These are phyloP conservation scores for Dinocampus coccinellae DNA, from an alignment of 2,888 invertebrate species.

Conservation along the genomic window DNA sequence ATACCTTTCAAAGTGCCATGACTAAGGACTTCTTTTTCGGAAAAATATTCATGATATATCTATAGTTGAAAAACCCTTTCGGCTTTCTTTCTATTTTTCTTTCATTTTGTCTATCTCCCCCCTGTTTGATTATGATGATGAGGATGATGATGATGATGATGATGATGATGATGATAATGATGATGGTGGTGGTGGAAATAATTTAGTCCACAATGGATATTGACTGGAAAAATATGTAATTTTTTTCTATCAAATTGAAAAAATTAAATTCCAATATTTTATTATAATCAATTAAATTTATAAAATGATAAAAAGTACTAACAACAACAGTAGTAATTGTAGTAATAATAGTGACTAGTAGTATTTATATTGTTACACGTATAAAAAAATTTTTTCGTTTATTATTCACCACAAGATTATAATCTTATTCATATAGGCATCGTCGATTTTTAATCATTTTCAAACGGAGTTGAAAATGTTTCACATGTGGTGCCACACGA, in stretches of 20 bases:
- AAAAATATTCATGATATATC: neutral
- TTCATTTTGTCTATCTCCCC: too few relatives aligned
- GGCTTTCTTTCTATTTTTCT: neutral
- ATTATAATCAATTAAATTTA: neutral
- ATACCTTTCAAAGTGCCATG: neutral
- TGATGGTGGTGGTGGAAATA: neutral
- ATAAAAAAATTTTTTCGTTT: neutral
- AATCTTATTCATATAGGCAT: neutral
- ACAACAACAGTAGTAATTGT: too few relatives aligned
- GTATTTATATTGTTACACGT: neutral
- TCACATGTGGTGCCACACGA: neutral
- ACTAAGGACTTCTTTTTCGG: neutral
- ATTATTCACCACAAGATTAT: neutral
- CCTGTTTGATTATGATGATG: too few relatives aligned
- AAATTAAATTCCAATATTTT: neutral
- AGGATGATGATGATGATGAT: neutral
- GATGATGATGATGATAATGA: too few relatives aligned
- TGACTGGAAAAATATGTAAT: neutral
- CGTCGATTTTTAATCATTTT: neutral
- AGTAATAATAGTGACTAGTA: too few relatives aligned
- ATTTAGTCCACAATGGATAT: neutral
- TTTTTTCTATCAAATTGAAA: too few relatives aligned
- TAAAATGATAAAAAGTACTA: neutral
- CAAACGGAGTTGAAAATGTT: neutral
- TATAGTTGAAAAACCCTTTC: neutral